These are phyloP conservation scores for Xenopus laevis DNA, from an alignment of 2,113 vertebrate genomes.

Conservation along the genomic window DNA sequence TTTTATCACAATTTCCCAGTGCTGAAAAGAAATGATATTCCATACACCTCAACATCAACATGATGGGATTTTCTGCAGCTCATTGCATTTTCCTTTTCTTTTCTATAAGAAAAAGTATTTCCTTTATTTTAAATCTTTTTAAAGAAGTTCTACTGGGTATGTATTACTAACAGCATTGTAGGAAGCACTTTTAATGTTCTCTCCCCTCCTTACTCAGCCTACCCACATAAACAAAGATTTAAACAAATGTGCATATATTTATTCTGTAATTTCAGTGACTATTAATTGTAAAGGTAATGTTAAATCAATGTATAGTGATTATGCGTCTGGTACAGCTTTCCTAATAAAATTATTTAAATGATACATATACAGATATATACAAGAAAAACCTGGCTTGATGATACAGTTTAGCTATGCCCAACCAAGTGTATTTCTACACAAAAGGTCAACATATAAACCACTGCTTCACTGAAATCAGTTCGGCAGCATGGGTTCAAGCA, in stretches of 20 bases:
- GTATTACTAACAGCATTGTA: constrained; percentile 96
- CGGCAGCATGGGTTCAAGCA: not conserved
- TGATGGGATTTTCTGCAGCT: constrained; percentile 84
- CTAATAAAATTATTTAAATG: constrained; percentile 97
- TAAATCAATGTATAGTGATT: constrained; percentile 99
- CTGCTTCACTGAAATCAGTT: constrained; percentile 56
- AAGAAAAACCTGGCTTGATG: constrained; percentile 67
- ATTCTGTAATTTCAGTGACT: constrained; percentile 99
- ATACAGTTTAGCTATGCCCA: constrained; percentile 60
- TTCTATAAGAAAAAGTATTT: constrained; percentile 57
- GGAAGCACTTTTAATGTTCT: constrained; percentile 98
- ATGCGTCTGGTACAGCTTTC: constrained; percentile 99
- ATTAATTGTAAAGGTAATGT: constrained; percentile 99
- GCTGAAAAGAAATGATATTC: constrained; percentile 62
- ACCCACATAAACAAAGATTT: constrained; percentile 61
- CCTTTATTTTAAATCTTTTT: not conserved
- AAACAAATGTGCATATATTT: constrained; percentile 98
- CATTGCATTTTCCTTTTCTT: constrained; percentile 78
- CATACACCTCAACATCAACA: constrained; percentile 73
- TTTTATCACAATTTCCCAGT: constrained; percentile 70
- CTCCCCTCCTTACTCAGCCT: constrained; percentile 46
- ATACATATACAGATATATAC: constrained; percentile 66
- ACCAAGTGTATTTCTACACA: constrained; percentile 37
- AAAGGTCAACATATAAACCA: constrained; percentile 56
- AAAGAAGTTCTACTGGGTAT: constrained; percentile 78